These are phyloP conservation scores for Alethe diademata DNA, from an alignment of 2,113 vertebrate species.

Conservation along the genomic window DNA sequence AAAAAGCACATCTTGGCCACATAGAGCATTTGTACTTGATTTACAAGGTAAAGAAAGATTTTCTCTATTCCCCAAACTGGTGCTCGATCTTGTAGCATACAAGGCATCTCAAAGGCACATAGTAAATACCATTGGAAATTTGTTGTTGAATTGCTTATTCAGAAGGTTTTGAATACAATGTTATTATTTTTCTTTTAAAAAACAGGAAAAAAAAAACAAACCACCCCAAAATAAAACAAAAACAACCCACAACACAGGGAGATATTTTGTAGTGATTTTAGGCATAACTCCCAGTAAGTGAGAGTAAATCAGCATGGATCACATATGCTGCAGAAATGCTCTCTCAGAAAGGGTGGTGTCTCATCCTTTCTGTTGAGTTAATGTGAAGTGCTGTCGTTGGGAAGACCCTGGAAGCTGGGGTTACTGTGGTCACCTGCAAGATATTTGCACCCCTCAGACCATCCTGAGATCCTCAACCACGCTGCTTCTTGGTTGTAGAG, in stretches of 20 bases:
- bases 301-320: background rate
- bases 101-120: background rate
- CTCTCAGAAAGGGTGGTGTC: background rate
- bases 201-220: background rate
- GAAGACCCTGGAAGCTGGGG: background rate
- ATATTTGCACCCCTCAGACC: background rate
- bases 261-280: background rate
- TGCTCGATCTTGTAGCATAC: background rate
- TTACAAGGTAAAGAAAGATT: background rate
- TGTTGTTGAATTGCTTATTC: background rate
- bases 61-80: background rate
- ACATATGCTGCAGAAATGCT: background rate
- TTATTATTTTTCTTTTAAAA: background rate
- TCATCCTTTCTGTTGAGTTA: background rate
- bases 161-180: rapidly evolving
- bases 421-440: background rate
- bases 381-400: background rate
- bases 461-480: rapidly evolving
- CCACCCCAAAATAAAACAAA: background rate
- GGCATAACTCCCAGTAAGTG: background rate
- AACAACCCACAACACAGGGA: background rate
- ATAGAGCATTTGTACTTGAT: rapidly evolving
- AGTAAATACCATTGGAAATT: background rate
- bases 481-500: background rate
- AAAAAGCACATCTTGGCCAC: background rate